Evolutionary conservation across 2,888 invertebrate species (phyloP).

Genomic region (Drosophila neotestacea): DNA sequence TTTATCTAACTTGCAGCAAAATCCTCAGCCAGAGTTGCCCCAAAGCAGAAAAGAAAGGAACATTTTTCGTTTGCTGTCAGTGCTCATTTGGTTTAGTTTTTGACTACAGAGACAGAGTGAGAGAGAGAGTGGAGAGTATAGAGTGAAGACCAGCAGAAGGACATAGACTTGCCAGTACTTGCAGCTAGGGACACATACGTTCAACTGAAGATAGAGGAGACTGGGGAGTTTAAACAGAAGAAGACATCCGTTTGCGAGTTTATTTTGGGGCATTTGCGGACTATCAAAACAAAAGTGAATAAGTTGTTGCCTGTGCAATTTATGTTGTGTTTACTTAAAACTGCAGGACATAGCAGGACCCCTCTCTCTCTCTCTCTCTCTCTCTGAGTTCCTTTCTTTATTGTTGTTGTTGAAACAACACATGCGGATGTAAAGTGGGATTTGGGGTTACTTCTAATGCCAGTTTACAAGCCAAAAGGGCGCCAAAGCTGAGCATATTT

Average conservation of each 20-base stretch:
- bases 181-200: slow-evolving; percentile 35
- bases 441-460: slow-evolving; percentile 37
- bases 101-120: not conserved
- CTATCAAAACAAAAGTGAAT: slow-evolving; percentile 74
- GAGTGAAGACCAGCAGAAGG: slow-evolving; percentile 10
- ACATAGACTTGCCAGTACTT: slow-evolving; percentile 15
- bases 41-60: slow-evolving; percentile 48
- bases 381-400: slow-evolving; percentile 3
- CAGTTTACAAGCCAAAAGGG: slow-evolving; percentile 41
- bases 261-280: slow-evolving; percentile 71
- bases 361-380: not conserved
- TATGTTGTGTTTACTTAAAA: slow-evolving; percentile 72
- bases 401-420: slow-evolving; percentile 41
- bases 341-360: slow-evolving; percentile 37
- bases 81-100: slow-evolving; percentile 67
- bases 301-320: slow-evolving; percentile 72
- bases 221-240: not conserved
- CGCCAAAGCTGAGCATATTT: slow-evolving; percentile 61
- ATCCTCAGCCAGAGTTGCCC: slow-evolving; percentile 20
- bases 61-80: slow-evolving; percentile 68
- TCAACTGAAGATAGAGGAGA: not conserved
- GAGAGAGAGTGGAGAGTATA: slow-evolving; percentile 1
- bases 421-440: slow-evolving; percentile 36
- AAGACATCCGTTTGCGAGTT: slow-evolving; percentile 67
- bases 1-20: slow-evolving; percentile 64